Base-by-base conservation (phyloP, 2,888 invertebrate genomes). In the Limnephilus marmoratus region DNA sequence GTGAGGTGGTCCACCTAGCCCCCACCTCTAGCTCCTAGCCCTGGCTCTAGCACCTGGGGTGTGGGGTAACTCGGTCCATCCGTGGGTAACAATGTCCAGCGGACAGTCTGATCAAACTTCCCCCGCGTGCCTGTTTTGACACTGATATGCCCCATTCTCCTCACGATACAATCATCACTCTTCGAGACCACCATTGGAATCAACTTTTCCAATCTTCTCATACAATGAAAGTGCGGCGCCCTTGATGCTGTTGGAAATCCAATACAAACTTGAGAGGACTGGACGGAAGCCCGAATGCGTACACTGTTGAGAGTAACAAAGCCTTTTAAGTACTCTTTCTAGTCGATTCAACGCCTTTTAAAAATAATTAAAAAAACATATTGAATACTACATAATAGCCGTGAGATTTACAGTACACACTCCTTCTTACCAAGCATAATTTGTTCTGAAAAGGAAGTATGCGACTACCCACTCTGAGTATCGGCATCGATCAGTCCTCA, bases 141-240 rank as follows among this genome's bases (percentile, higher is more conserved):
- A 31, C 53, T 90, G 82, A 90, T 90, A 68, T 53, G 49, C 85
- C 85, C 68, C 90, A 2, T 41, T n/a, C 85, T 82, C 85, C 85
- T n/a, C 85, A 24, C 41, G 85, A 90, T 49, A 90, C 34, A 90
- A 68, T 68, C 37, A 85, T 91, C 86, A 81, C 83, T 81, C 81
- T 86, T 68, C 88, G 53, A 81, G 53, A 3, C 81, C 34, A 87
- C 86, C 24, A 18, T 82, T 81, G 49, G 53, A 89, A 83, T 88
- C 82, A 87, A 88, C 88, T 91, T 91, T 81, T 88, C 81, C 82
- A 81, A 91, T 91, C 86, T 91, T 31, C 15, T 29, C 49, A 13
- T 49, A 85, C 18, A 85, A 87, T 41, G 86, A 91, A 80, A 41
- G 82, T n/a, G 24, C 34, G 37, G 24, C 15, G 41, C 18, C 31